A percentile compares a stretch with the other conserved stretches of the same genome.
Conservation (phyloP, 2,113 vertebrate genomes). For the Lampris incognitus region DNA sequence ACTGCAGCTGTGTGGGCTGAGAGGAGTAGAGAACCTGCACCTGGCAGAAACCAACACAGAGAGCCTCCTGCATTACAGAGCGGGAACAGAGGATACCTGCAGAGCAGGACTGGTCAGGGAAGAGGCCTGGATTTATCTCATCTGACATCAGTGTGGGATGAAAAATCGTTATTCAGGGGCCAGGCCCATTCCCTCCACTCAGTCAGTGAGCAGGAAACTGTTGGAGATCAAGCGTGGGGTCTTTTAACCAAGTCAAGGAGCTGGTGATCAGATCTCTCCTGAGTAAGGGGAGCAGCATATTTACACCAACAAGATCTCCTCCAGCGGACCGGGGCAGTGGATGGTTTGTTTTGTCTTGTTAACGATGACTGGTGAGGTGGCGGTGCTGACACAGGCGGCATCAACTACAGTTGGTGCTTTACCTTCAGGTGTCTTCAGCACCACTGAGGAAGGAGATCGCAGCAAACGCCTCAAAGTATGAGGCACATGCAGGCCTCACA, state of each 20-base stretch:
- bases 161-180: not conserved
- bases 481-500: not conserved
- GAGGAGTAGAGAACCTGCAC: not conserved
- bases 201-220: not conserved
- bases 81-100: not conserved
- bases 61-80: constrained; percentile 25
- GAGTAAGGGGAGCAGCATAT: not conserved
- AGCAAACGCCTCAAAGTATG: too few species aligned
- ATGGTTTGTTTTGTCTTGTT: constrained; percentile 20
- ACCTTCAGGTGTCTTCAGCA: not conserved
- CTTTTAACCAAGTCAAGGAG: not conserved
- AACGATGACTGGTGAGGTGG: constrained; percentile 9
- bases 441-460: too few species aligned
- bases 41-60: constrained; percentile 3
- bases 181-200: not conserved
- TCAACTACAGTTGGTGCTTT: constrained; percentile 3
- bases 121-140: not conserved
- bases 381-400: not conserved
- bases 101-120: not conserved
- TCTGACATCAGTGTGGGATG: not conserved
- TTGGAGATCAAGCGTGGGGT: not conserved
- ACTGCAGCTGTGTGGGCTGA: constrained; percentile 91
- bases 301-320: not conserved
- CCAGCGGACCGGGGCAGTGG: not conserved
- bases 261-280: constrained; percentile 1